Percentiles rank a stretch among this genome's conserved stretches.
These are phyloP conservation scores for Acanthiza pusilla DNA, from an alignment of 2,797 vertebrate species.

Conservation along the genomic window DNA sequence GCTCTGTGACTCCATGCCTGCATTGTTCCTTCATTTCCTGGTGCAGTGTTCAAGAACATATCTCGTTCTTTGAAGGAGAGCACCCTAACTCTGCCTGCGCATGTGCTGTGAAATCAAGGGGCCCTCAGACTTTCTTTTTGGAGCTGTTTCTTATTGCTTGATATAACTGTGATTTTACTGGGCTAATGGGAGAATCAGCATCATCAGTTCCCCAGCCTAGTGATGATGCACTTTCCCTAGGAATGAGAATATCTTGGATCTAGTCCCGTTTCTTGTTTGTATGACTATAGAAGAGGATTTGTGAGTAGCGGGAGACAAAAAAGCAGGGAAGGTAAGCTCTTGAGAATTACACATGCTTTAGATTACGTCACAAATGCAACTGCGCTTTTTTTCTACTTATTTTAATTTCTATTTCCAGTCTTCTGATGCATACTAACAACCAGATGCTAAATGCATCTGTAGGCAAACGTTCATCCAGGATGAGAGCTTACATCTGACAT, in stretches of 20 bases:
- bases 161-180: not conserved
- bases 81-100: not conserved
- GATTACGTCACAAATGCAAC: not conserved
- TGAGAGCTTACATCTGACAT: not conserved
- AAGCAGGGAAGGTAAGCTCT: not conserved
- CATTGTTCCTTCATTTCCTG: not conserved
- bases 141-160: not conserved
- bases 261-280: not conserved
- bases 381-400: not conserved
- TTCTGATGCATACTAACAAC: not conserved
- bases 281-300: not conserved
- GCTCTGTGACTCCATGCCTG: not conserved
- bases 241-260: not conserved
- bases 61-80: not conserved
- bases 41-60: not conserved
- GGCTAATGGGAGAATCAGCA: not conserved
- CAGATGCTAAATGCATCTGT: rapidly evolving
- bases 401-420: not conserved
- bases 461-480: not conserved
- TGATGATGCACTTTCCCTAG: not conserved
- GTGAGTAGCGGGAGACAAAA: not conserved
- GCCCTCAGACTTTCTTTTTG: not conserved
- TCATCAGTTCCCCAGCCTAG: not conserved
- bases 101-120: not conserved
- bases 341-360: not conserved